Conservation (phyloP, 2,113 vertebrate genomes). For the Tachuris rubrigastra region DNA sequence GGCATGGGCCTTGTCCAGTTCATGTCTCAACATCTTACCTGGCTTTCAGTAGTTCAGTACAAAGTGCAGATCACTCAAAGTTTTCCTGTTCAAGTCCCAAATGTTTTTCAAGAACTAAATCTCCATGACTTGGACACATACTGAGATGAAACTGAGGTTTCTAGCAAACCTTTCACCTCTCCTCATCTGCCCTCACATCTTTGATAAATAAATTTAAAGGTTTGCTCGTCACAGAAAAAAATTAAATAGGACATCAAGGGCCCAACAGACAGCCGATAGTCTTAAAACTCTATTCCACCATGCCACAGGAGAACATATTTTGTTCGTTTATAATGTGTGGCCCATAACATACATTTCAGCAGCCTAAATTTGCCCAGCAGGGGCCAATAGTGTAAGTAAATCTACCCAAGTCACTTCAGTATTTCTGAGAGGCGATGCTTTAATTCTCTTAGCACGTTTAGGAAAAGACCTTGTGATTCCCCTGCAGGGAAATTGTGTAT, state of each 20-base stretch:
- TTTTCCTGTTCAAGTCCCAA: background rate
- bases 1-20: background rate
- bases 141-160: background rate
- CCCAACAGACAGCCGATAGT: background rate
- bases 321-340: background rate
- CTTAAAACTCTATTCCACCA: background rate
- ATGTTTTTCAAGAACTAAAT: background rate
- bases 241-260: background rate
- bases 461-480: conserved; percentile 2
- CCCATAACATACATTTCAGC: background rate
- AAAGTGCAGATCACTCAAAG: background rate
- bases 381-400: background rate
- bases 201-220: background rate
- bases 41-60: background rate
- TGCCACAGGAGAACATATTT: background rate
- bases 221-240: background rate
- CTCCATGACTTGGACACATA: background rate
- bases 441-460: background rate
- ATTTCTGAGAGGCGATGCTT: background rate
- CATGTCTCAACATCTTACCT: rapidly evolving
- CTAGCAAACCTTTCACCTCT: background rate
- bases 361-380: background rate
- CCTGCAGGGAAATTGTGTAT: background rate
- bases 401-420: background rate
- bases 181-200: background rate